A percentile compares a stretch with the other conserved stretches of the same genome.
Evolutionary conservation across 2,113 vertebrate species (phyloP).

Genomic region (Corvus moneduloides): DNA sequence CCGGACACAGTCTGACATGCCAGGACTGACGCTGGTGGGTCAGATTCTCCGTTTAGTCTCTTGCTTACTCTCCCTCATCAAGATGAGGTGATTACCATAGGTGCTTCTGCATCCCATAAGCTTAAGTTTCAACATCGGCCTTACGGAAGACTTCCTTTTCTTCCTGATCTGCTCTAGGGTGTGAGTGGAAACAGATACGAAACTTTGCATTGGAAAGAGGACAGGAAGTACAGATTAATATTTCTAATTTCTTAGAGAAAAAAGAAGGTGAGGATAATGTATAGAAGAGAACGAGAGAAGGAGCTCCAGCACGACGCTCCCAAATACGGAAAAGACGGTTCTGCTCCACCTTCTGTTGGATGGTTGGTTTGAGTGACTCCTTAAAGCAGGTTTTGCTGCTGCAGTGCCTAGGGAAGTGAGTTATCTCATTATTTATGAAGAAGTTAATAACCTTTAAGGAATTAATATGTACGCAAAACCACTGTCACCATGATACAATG

Average conservation of each 20-base stretch:
- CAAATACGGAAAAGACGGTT: background rate
- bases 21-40: background rate
- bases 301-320: background rate
- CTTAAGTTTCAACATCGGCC: background rate
- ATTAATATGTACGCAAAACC: background rate
- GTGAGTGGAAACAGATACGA: background rate
- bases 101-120: background rate
- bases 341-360: conserved; percentile 17
- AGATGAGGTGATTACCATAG: background rate
- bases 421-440: conserved; percentile 10
- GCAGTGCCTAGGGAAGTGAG: background rate
- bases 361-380: background rate
- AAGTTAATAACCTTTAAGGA: conserved; percentile 10
- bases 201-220: background rate
- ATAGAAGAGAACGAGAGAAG: background rate
- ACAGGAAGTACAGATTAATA: background rate
- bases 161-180: background rate
- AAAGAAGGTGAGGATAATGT: background rate
- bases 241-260: background rate
- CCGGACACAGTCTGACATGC: background rate
- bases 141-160: background rate
- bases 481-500: background rate
- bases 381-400: background rate
- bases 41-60: background rate
- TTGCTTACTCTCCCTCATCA: background rate